Conservation (phyloP, 2,888 invertebrate genomes). For the Agrochola macilenta region DNA sequence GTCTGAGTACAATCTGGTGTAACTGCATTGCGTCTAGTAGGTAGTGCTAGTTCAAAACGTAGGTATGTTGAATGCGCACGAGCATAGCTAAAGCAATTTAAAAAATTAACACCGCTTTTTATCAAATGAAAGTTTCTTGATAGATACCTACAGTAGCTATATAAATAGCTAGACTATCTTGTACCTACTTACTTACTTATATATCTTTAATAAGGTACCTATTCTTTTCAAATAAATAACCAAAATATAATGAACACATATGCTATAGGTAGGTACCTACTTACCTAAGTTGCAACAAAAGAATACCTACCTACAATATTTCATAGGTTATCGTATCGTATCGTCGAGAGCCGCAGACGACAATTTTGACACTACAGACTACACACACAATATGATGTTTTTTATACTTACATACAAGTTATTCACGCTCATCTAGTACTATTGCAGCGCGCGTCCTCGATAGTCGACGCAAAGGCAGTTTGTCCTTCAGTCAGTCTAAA, state of each 20-base stretch:
- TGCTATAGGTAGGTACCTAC: no score
- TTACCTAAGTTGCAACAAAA: background rate
- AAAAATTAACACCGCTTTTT: background rate
- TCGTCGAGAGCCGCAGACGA: slow-evolving; percentile 5
- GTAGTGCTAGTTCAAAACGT: background rate
- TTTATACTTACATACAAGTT: background rate
- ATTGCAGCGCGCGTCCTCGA: slow-evolving; percentile 24
- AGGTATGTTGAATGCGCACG: background rate
- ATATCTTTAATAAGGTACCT: background rate
- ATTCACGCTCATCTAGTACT: slow-evolving; percentile 18
- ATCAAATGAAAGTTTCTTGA: background rate
- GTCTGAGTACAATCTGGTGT: background rate
- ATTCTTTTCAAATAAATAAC: background rate
- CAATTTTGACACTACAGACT: slow-evolving; percentile 26
- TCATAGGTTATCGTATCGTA: background rate
- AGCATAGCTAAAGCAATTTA: no score
- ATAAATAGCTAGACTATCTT: background rate
- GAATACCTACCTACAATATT: background rate
- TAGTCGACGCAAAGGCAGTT: slow-evolving; percentile 4
- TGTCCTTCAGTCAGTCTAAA: slow-evolving; percentile 22
- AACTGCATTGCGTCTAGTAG: background rate
- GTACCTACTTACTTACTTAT: no score
- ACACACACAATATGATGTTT: background rate
- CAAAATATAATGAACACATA: background rate
- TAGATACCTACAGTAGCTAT: background rate